A percentile compares a stretch with the other conserved stretches of the same genome.
Evolutionary conservation across 2,113 vertebrate genomes (phyloP).

Genomic region (Pituophis catenifer): DNA sequence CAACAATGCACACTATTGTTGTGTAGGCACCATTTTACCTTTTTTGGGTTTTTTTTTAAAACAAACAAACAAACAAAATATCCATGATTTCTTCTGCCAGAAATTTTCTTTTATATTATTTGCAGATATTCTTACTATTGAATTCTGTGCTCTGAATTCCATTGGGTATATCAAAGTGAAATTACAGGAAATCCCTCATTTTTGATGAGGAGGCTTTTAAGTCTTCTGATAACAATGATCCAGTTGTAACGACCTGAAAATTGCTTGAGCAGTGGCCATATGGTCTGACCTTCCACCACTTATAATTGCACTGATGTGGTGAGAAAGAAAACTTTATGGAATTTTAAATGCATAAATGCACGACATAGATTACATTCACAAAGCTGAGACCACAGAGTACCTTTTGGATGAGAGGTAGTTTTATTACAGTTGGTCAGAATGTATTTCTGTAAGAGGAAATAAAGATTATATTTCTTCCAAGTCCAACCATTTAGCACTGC

Average conservation of each 20-base stretch:
- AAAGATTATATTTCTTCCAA: neutral
- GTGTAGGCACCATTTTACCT: neutral
- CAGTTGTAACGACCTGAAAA: conserved; percentile 53
- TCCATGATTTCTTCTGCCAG: neutral
- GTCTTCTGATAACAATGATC: conserved; percentile 59
- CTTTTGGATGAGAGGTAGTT: conserved; percentile 66
- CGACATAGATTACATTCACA: conserved; percentile 58
- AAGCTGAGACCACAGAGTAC: conserved; percentile 67
- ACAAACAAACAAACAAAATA: neutral
- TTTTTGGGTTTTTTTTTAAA: neutral
- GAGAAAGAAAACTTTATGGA: conserved; percentile 68
- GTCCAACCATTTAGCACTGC: conserved; percentile 26
- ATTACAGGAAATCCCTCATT: conserved; percentile 60
- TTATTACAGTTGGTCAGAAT: conserved; percentile 66
- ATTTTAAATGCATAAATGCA: conserved; percentile 69
- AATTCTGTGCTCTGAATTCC: conserved; percentile 20
- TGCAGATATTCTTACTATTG: conserved; percentile 37
- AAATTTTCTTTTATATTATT: conserved; percentile 10
- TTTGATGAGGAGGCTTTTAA: conserved; percentile 59
- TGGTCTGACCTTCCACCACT: conserved; percentile 55
- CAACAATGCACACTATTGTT: neutral
- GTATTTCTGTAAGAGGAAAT: conserved; percentile 43
- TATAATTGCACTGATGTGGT: conserved; percentile 54
- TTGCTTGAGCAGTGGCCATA: conserved; percentile 55
- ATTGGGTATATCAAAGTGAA: conserved; percentile 53